Conservation (phyloP, 2,888 invertebrate genomes). For the Conistra vaccinii region DNA sequence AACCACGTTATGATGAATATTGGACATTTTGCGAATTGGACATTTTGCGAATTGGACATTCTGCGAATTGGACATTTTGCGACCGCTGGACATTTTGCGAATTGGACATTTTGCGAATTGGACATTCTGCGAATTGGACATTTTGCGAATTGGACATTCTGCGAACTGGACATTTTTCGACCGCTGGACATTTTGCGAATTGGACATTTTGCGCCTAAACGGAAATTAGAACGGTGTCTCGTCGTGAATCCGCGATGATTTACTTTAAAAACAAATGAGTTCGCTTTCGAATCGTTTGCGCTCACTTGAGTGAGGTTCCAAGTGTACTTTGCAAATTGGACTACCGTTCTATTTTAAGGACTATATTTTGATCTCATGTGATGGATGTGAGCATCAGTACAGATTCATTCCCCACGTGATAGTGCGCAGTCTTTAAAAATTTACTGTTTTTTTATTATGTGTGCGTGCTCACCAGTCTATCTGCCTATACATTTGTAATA, state of each 20-base stretch:
- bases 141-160: too few species aligned
- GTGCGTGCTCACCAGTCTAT: slow-evolving; percentile 8
- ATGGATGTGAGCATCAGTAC: neutral
- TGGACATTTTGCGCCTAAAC: too few species aligned
- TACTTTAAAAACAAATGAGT: neutral
- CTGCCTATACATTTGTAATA: slow-evolving; percentile 38
- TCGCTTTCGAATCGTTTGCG: neutral
- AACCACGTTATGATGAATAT: too few species aligned
- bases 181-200: too few species aligned
- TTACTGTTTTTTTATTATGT: slow-evolving; percentile 15
- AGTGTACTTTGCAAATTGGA: neutral
- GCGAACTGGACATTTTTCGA: too few species aligned
- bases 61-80: too few species aligned
- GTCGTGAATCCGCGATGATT: neutral
- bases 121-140: too few species aligned
- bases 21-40: too few species aligned
- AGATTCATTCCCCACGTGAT: neutral
- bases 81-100: too few species aligned
- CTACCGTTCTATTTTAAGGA: neutral
- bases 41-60: too few species aligned
- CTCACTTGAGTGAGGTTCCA: neutral
- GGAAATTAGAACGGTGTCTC: neutral
- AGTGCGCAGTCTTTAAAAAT: slow-evolving; percentile 15
- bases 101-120: too few species aligned
- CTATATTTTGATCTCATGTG: neutral